Conservation (phyloP, 2,797 vertebrate species). For the Rhabdomys pumilio region DNA sequence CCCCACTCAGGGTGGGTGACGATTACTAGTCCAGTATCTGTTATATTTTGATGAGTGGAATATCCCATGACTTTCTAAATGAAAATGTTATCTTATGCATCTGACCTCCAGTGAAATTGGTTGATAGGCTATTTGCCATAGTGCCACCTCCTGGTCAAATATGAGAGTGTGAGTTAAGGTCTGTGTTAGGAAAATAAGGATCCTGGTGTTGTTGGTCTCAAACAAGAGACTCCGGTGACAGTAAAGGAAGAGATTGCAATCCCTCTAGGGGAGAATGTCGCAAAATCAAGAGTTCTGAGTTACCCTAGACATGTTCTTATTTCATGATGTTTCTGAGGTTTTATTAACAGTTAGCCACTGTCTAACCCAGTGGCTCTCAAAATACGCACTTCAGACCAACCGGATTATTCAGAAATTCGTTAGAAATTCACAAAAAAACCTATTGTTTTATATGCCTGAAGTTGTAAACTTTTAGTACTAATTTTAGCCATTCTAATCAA, state of each 20-base stretch:
- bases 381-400: background rate
- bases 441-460: background rate
- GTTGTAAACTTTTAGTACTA: background rate
- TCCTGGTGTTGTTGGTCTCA: background rate
- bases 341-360: background rate
- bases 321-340: background rate
- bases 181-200: background rate
- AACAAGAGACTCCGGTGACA: background rate
- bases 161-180: background rate
- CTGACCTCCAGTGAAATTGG: background rate
- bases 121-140: background rate
- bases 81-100: background rate
- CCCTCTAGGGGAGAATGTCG: background rate
- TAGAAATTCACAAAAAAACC: background rate
- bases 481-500: background rate
- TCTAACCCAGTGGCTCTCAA: background rate
- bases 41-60: background rate
- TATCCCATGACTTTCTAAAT: background rate
- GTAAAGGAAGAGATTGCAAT: background rate
- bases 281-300: constrained; percentile 28
- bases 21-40: background rate
- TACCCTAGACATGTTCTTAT: background rate
- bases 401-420: background rate
- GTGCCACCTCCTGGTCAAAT: constrained; percentile 45
- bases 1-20: background rate